A percentile compares a stretch with the other conserved stretches of the same genome.
Conservation (phyloP, 2,888 invertebrate species). For the Acanthosoma haemorrhoidale region DNA sequence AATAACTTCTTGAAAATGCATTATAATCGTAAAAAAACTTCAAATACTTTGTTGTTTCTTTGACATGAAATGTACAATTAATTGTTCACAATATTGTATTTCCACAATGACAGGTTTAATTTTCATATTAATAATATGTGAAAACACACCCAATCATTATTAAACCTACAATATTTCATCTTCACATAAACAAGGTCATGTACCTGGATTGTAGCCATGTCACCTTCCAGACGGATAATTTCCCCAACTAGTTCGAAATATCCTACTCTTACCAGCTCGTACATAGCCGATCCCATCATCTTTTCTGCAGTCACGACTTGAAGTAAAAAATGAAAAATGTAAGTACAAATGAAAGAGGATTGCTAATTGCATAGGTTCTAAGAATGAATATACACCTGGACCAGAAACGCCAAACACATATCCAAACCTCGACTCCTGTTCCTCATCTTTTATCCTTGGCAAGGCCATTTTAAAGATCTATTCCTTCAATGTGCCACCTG, state of each 20-base stretch:
- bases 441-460: slow-evolving; percentile 72
- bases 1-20: too few relatives aligned
- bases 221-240: slow-evolving; percentile 98
- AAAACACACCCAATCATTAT: too few relatives aligned
- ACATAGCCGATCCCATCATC: slow-evolving; percentile 99
- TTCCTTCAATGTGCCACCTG: background rate
- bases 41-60: too few relatives aligned
- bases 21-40: too few relatives aligned
- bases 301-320: slow-evolving; percentile 97
- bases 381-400: slow-evolving; percentile 63
- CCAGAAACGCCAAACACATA: slow-evolving; percentile 97
- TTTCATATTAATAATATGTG: too few relatives aligned
- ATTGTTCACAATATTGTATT: too few relatives aligned
- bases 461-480: slow-evolving; percentile 47
- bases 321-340: slow-evolving; percentile 15
- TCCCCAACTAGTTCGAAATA: slow-evolving; percentile 98
- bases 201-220: slow-evolving; percentile 99
- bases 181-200: too few relatives aligned
- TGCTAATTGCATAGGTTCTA: background rate
- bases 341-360: slow-evolving; percentile 6
- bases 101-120: too few relatives aligned
- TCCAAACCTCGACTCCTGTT: slow-evolving; percentile 83
- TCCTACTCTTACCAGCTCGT: slow-evolving; percentile 98
- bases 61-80: too few relatives aligned
- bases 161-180: too few relatives aligned